phyloP scores from a whole-genome alignment of 2,113 vertebrate genomes.

The Diadophis punctatus region DNA sequence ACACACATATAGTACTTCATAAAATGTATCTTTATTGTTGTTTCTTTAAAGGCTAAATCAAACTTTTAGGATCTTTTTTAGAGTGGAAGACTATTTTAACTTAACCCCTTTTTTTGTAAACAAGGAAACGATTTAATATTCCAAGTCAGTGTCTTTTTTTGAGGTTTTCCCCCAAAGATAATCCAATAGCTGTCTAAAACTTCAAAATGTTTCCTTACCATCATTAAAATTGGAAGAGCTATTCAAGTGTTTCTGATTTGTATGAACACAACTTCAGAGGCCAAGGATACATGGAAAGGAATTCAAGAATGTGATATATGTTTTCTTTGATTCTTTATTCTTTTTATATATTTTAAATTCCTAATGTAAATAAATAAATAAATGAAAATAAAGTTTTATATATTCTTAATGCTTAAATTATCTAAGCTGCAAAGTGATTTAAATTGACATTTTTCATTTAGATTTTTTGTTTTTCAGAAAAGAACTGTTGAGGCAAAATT shows the following conservation, averaged over 20 bases:
- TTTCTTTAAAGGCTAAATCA: not conserved
- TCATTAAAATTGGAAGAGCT: not conserved
- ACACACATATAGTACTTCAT: not conserved
- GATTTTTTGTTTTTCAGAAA: not conserved
- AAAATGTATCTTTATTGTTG: not conserved
- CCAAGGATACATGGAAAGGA: not conserved
- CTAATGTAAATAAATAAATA: not conserved
- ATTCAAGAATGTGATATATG: not conserved
- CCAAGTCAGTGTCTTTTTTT: not conserved
- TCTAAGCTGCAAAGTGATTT: not conserved
- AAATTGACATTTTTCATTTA: slow-evolving; percentile 13
- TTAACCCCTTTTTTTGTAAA: not conserved
- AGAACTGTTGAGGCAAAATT: not conserved
- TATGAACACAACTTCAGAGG: not conserved
- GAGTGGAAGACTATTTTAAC: not conserved
- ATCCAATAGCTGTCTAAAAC: not conserved
- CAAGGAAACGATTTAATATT: not conserved
- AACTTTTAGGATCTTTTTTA: not conserved
- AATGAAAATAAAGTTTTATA: not conserved
- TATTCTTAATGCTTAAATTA: slow-evolving; percentile 3
- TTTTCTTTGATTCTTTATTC: not conserved
- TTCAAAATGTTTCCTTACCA: not conserved
- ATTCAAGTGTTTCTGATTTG: not conserved
- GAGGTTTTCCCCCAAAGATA: not conserved
- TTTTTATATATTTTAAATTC: not conserved